Evolutionary conservation across 2,888 invertebrate species (phyloP), one percentile per base, ranked within the genome.

Genomic region (Ariolimax columbianus): DNA sequence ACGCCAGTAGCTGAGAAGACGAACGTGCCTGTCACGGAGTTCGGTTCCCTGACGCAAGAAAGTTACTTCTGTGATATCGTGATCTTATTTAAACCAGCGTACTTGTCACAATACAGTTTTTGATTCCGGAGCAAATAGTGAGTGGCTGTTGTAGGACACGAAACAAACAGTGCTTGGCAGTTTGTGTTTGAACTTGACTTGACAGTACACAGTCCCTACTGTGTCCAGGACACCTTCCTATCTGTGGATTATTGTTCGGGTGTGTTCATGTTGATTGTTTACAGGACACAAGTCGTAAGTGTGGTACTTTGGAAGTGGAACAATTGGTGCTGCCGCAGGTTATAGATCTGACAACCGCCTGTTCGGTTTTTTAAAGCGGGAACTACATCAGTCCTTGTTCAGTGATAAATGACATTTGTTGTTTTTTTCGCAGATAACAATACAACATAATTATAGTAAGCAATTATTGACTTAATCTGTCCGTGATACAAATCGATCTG

Each of bases 91-190:
- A 79, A 79, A 63, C 79, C 66, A n/a, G 17, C 14, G 66, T 9
- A 40, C 3, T 43, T 43, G 66, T 79, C 68, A 79, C 79, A 79
- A 79, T 79, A 79, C 79, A 17, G 79, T 79, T 66, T 68, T 79
- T 79, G 79, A 79, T 79, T 43, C 43, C 66, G 43, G 7, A 7
- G 33, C 43, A 66, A 43, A 66, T 66, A 66, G 79, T 79, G 79
- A 79, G 43, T 33, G 40, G 30, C 43, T 43, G 33, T 79, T 79
- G 79, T 79, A 30, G 1, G 4, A 9, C 14, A 68, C 68, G 79
- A 79, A 79, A 40, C 33, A 79, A 33, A 33, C 33, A 47, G 51
- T 51, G 51, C 51, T 75, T 75, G 75, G 30, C 51, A 33, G 30
- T 3, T 51, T 73, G 73, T 73, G 73, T 73, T 43, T 73, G 73